Percentiles rank a stretch among this genome's conserved stretches.
Evolutionary conservation across 2,888 invertebrate species (phyloP).

Genomic region (Aphidius colemani): DNA sequence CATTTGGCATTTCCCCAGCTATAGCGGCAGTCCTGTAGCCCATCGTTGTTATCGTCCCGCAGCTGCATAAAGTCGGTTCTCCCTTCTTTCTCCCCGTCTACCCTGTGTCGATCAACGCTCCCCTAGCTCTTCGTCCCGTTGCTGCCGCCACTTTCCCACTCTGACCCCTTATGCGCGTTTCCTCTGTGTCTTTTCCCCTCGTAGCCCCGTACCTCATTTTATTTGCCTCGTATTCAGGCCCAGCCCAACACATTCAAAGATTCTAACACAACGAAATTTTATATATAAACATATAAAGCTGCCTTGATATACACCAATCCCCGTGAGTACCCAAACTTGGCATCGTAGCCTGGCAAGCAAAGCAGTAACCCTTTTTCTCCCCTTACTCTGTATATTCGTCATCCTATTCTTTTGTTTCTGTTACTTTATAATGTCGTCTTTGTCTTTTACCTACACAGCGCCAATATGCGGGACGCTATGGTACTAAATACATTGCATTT

Average conservation of each 20-base stretch:
- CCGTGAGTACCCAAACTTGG: slow-evolving; percentile 31
- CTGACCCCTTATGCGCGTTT: slow-evolving; percentile 38
- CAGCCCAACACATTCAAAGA: too few relatives aligned
- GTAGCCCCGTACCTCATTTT: slow-evolving; percentile 31
- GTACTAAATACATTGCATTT: slow-evolving; percentile 26
- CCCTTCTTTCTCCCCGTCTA: slow-evolving; percentile 40
- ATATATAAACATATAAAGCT: slow-evolving; percentile 11
- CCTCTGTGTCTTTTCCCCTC: slow-evolving; percentile 31
- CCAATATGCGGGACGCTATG: slow-evolving; percentile 44
- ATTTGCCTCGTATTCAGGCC: neutral
- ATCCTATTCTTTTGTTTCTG: slow-evolving; percentile 32
- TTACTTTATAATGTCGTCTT: slow-evolving; percentile 22
- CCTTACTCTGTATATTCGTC: slow-evolving; percentile 31
- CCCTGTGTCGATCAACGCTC: slow-evolving; percentile 35
- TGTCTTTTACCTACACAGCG: slow-evolving; percentile 40
- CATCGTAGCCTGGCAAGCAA: slow-evolving; percentile 39
- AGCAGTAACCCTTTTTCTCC: slow-evolving; percentile 29
- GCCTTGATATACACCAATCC: slow-evolving; percentile 31
- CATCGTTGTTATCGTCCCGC: slow-evolving; percentile 63
- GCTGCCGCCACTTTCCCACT: slow-evolving; percentile 35
- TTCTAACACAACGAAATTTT: too few relatives aligned
- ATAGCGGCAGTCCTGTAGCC: slow-evolving; percentile 61
- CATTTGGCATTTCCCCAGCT: slow-evolving; percentile 62
- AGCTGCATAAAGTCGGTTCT: slow-evolving; percentile 62
- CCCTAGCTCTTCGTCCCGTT: slow-evolving; percentile 33